Evolutionary conservation across 2,888 invertebrate genomes (phyloP).

Genomic region (Heliconius charithonia): DNA sequence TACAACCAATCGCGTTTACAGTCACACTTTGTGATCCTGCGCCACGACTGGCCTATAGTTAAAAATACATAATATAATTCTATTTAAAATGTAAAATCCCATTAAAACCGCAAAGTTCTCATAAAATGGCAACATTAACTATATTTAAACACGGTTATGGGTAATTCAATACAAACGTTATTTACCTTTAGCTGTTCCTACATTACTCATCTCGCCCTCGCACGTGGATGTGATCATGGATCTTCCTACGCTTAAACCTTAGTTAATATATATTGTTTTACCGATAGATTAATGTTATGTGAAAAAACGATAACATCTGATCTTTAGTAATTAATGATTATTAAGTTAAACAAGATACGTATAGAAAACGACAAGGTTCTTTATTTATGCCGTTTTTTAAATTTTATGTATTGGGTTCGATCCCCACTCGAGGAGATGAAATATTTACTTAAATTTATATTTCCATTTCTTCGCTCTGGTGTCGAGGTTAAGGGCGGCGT

Average conservation of each 20-base stretch:
- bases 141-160: slow-evolving; percentile 32
- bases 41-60: too few relatives aligned
- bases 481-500: too few relatives aligned
- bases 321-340: not conserved
- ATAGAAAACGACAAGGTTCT: too few relatives aligned
- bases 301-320: not conserved
- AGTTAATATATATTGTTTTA: slow-evolving; percentile 23
- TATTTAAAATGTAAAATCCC: not conserved
- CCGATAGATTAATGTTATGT: not conserved
- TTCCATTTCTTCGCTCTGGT: too few relatives aligned
- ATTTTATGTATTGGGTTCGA: too few relatives aligned
- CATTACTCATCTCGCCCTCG: slow-evolving; percentile 50
- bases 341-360: not conserved
- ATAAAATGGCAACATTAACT: slow-evolving; percentile 18
- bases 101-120: slow-evolving; percentile 1
- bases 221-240: slow-evolving; percentile 38
- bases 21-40: too few relatives aligned
- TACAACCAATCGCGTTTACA: too few relatives aligned
- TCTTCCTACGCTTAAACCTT: slow-evolving; percentile 39
- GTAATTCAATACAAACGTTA: slow-evolving; percentile 32
- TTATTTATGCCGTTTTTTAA: too few relatives aligned
- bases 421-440: too few relatives aligned
- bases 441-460: too few relatives aligned
- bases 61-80: not conserved
- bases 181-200: slow-evolving; percentile 37